These are phyloP conservation scores for Drosophila engyochracea DNA, from an alignment of 2,888 invertebrate genomes.

Conservation along the genomic window DNA sequence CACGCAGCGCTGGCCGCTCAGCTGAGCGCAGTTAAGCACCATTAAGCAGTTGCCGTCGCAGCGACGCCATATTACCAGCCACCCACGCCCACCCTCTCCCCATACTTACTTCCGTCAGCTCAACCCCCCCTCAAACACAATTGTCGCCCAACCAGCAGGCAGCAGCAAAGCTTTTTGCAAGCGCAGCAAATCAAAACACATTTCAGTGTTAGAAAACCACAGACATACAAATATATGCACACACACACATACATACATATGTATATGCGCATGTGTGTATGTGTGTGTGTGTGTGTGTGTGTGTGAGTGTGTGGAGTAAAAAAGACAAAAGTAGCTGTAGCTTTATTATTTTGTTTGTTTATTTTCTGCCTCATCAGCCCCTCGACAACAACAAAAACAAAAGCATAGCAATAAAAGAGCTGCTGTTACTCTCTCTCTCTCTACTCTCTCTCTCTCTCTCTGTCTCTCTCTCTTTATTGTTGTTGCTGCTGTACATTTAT, in stretches of 20 bases:
- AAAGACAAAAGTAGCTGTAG: slow-evolving; percentile 55
- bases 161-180: slow-evolving; percentile 73
- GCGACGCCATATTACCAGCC: slow-evolving; percentile 71
- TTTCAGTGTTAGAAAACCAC: slow-evolving; percentile 66
- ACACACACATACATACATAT: slow-evolving; percentile 6
- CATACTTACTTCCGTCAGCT: background rate
- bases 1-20: slow-evolving; percentile 60
- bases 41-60: slow-evolving; percentile 65
- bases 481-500: slow-evolving; percentile 17
- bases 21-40: slow-evolving; percentile 68
- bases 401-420: slow-evolving; percentile 17
- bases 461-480: slow-evolving; percentile 17
- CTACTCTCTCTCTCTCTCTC: background rate
- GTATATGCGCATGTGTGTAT: background rate
- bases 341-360: slow-evolving; percentile 30
- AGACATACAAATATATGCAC: slow-evolving; percentile 12
- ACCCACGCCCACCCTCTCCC: slow-evolving; percentile 14
- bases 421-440: slow-evolving; percentile 32
- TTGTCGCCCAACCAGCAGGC: slow-evolving; percentile 72
- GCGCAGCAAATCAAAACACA: slow-evolving; percentile 81
- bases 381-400: slow-evolving; percentile 45
- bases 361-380: slow-evolving; percentile 62
- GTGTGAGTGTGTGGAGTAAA: slow-evolving; percentile 34
- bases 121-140: slow-evolving; percentile 10
- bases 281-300: slow-evolving; percentile 9